Base-by-base conservation (phyloP, 2,113 vertebrate genomes). In the Cheilinus undulatus region DNA sequence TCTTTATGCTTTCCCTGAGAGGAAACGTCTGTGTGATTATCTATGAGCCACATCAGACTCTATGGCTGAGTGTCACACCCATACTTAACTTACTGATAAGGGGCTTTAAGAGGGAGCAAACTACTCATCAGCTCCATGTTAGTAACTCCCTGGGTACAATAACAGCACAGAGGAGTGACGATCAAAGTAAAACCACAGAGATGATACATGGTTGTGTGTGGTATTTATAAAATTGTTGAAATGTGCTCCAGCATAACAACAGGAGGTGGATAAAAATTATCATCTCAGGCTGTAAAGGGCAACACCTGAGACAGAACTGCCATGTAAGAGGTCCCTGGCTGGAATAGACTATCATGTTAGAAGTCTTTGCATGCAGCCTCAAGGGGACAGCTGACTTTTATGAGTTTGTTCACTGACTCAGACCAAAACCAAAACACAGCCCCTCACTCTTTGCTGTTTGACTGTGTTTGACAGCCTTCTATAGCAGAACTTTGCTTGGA, bases 51-150 rank as follows among this genome's bases (percentile, higher is more conserved):
- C 61, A 91, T 91, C 83, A 70, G 76, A 69, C 56, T 42, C 43
- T 61, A 51, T n/a, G 23, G 24, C 43, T 59, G 36, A 49, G 59
- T 7, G 27, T 58, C 83, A 83, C 89, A 62, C 86, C 85, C 89
- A 62, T 20, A 57, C 66, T 76, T 54, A 60, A 73, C 46, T 67
- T 32, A 15, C 34, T 68, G 84, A 88, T 88, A 91, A 88, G 59
- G 12, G 30, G 30, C 52, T 58, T 8, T 10, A 8, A 66, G 53
- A 36, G 19, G 68, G 57, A 53, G 17, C 50, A 40, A 26, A 51
- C 58, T 40, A 26, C 66, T 69, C 38, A n/a, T 72, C 71, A 71
- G 14, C 12, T 38, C 15, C 50, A 74, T 71, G 48, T 45, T 49
- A 78, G 67, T 57, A 40, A 56, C 65, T 80, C 64, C 67, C 75